phyloP scores from a whole-genome alignment of 2,888 invertebrate species.

The Plagodis pulveraria region DNA sequence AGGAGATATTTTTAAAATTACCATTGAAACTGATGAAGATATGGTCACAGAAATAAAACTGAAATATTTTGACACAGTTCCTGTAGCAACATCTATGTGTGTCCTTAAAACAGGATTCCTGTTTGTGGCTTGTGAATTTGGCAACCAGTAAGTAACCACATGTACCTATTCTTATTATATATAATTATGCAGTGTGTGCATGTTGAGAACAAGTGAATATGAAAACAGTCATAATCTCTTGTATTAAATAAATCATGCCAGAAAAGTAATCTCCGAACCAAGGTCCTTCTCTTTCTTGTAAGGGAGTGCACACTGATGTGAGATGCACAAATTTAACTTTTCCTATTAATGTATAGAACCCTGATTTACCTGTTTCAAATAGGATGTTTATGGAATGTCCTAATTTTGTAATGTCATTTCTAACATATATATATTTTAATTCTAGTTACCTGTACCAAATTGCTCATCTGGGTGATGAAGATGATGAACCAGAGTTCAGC shows the following conservation, averaged over 20 bases:
- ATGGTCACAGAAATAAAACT: constrained; percentile 99
- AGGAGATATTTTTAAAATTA: constrained; percentile 95
- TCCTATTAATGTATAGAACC: too few relatives aligned
- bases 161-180: not conserved
- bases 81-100: constrained; percentile 98
- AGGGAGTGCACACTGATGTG: constrained; percentile 87
- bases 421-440: too few relatives aligned
- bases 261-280: constrained; percentile 85
- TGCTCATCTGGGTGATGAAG: constrained; percentile 99
- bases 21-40: constrained; percentile 98
- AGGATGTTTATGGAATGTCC: too few relatives aligned
- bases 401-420: too few relatives aligned
- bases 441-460: constrained; percentile 98
- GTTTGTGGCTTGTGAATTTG: constrained; percentile 99
- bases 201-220: constrained; percentile 25
- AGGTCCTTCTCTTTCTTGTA: constrained; percentile 81
- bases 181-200: constrained; percentile 29
- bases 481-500: constrained; percentile 99
- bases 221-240: constrained; percentile 34
- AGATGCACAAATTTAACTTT: constrained; percentile 60
- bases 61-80: constrained; percentile 99
- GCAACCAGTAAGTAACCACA: constrained; percentile 96
- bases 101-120: constrained; percentile 99
- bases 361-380: not conserved
- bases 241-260: constrained; percentile 65